Evolutionary conservation across 2,113 vertebrate genomes (phyloP), one percentile per base, ranked within the genome.

Genomic region (Boulengeromyrus knoepffleri): DNA sequence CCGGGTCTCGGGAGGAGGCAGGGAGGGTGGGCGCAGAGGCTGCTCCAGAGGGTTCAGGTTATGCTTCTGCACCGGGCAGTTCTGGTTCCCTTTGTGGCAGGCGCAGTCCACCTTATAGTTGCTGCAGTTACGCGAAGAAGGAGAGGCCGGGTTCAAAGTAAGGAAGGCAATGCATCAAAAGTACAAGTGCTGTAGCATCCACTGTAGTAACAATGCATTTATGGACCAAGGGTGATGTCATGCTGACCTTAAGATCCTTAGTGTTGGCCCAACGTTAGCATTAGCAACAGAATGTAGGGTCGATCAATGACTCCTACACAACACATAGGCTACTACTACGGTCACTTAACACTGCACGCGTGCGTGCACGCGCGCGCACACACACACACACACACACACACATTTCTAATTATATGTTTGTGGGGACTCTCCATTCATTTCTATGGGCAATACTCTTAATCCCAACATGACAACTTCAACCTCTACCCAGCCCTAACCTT

Each of bases 101-200:
- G 98, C 99, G 95, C 99, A 99, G 95, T 99, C 99, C 95, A 99
- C 99, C 95, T 99, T 99, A 94, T 99, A 99, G 95, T 98, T 98
- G 95, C 99, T 99, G 95, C 89, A 4, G 74, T 58, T 56, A 89
- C 52, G 52, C 46, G 10, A 3, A 2, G 52, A 88, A 45, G 92
- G 62, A 89, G 46, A 87, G 47, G 53, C 19, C n/a, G n/a, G 50
- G 50, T 15, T 46, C 47, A 17, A 53, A 31, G 83, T n/a, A n/a
- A 27, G 42, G 36, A n/a, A 19, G 45, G 9, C 83, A n/a, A 49
- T 46, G 39, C 45, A 49, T 13, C 45, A 13, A 24, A n/a, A 85
- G 9, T 21, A 24, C 83, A 85, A 42, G 45, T n/a, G 19, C 9
- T 12, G 45, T 49, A 24, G 9, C 19, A 27, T 0, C 19, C 42